Conservation (phyloP, 2,113 vertebrate species). For the Trichechus manatus region DNA sequence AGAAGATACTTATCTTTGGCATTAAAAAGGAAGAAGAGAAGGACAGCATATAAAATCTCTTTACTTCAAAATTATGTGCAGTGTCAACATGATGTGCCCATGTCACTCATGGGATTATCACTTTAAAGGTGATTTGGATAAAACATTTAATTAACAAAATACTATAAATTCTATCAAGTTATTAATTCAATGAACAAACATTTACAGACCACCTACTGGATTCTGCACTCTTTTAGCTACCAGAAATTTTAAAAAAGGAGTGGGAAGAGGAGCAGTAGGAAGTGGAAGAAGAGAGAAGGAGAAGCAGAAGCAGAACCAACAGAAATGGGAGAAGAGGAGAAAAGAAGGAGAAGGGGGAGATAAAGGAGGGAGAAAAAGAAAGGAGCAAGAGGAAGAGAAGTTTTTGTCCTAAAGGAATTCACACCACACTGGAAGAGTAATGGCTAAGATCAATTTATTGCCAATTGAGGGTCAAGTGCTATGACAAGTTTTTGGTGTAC, state of each 20-base stretch:
- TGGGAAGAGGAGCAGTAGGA: no score
- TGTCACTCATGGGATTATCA: background rate
- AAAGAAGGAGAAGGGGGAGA: background rate
- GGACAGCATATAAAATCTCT: no score
- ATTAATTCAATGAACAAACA: background rate
- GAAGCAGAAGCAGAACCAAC: background rate
- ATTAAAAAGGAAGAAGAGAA: no score
- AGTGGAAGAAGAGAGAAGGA: background rate
- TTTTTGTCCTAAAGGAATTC: background rate
- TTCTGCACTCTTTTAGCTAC: no score
- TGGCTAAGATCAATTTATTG: no score
- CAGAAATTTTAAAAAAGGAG: no score
- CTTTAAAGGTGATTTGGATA: background rate
- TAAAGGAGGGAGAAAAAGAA: no score
- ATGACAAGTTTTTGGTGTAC: no score
- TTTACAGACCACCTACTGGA: background rate
- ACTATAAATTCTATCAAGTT: background rate
- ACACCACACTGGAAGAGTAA: no score
- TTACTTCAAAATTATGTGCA: background rate
- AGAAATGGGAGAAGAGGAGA: background rate
- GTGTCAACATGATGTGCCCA: background rate
- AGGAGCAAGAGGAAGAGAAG: background rate
- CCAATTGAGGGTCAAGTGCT: no score
- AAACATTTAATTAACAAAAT: background rate
- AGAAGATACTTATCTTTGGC: background rate